Evolutionary conservation across 1,140 invertebrate species (phyloP).

Genomic region (Drosophila tristis): DNA sequence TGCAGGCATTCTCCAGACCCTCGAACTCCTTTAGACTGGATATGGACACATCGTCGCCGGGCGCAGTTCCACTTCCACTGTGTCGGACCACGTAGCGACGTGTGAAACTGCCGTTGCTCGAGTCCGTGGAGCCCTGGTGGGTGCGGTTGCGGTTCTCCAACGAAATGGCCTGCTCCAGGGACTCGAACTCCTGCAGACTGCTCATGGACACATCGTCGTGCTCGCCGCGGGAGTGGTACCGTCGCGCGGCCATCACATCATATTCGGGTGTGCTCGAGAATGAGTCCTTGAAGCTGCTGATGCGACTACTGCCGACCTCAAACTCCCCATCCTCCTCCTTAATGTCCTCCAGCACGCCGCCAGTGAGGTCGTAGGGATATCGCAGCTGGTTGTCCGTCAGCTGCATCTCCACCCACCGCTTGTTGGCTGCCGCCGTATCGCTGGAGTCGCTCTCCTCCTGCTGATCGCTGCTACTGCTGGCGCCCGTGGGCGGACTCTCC

Average conservation of each 20-base stretch:
- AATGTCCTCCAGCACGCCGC: slow-evolving; percentile 94
- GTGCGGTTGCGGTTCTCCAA: slow-evolving; percentile 88
- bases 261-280: slow-evolving; percentile 93
- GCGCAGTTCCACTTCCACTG: slow-evolving; percentile 84
- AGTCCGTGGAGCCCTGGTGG: slow-evolving; percentile 90
- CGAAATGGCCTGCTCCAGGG: slow-evolving; percentile 92
- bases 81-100: slow-evolving; percentile 88
- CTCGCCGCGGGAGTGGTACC: slow-evolving; percentile 93
- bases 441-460: slow-evolving; percentile 85
- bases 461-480: slow-evolving; percentile 83
- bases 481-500: slow-evolving; percentile 87
- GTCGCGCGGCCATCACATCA: slow-evolving; percentile 90
- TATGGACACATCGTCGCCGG: slow-evolving; percentile 95
- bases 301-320: slow-evolving; percentile 90
- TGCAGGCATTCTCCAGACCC: slow-evolving; percentile 94
- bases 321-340: slow-evolving; percentile 96
- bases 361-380: slow-evolving; percentile 89
- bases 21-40: slow-evolving; percentile 98
- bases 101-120: slow-evolving; percentile 90
- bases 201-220: slow-evolving; percentile 96
- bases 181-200: slow-evolving; percentile 97
- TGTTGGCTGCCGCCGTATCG: slow-evolving; percentile 89
- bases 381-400: slow-evolving; percentile 89
- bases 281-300: slow-evolving; percentile 91
- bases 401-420: slow-evolving; percentile 95